phyloP scores from a whole-genome alignment of 1,140 invertebrate species.

The Whitmania pigra region DNA sequence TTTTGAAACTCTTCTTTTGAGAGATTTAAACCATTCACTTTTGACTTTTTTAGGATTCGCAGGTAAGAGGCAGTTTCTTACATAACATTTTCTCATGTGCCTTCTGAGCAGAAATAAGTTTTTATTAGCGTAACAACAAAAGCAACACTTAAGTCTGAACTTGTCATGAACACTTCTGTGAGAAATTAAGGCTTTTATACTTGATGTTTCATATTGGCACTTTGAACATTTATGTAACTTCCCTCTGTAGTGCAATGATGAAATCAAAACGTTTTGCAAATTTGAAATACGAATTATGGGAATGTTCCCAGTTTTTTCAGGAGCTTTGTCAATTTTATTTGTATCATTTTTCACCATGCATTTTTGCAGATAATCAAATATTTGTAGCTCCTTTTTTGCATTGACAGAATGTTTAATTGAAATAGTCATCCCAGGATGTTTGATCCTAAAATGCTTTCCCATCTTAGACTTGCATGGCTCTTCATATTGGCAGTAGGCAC shows the following conservation, averaged over 20 bases:
- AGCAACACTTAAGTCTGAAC: too few relatives aligned
- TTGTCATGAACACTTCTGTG: background rate
- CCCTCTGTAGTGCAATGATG: constrained; percentile 3
- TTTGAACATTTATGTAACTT: background rate
- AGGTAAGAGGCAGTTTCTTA: too few relatives aligned
- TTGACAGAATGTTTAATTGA: background rate
- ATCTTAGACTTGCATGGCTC: constrained; percentile 15
- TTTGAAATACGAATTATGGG: constrained; percentile 2
- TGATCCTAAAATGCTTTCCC: constrained; percentile 17
- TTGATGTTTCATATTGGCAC: constrained; percentile 4
- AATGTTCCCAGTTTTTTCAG: background rate
- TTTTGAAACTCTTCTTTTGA: too few relatives aligned
- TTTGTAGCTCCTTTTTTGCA: constrained; percentile 7
- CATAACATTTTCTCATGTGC: too few relatives aligned
- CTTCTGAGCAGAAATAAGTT: too few relatives aligned
- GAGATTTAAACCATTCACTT: too few relatives aligned
- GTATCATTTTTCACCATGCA: constrained; percentile 2
- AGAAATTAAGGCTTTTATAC: background rate
- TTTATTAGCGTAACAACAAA: too few relatives aligned
- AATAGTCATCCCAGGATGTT: constrained; percentile 14
- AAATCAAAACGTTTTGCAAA: background rate
- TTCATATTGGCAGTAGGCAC: constrained; percentile 19
- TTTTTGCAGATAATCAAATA: background rate
- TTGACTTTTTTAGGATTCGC: too few relatives aligned
- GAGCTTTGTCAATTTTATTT: background rate